Percentiles rank a stretch among this genome's conserved stretches.
phyloP scores from a whole-genome alignment of 2,797 vertebrate genomes.

The Oreonectes daqikongensis region DNA sequence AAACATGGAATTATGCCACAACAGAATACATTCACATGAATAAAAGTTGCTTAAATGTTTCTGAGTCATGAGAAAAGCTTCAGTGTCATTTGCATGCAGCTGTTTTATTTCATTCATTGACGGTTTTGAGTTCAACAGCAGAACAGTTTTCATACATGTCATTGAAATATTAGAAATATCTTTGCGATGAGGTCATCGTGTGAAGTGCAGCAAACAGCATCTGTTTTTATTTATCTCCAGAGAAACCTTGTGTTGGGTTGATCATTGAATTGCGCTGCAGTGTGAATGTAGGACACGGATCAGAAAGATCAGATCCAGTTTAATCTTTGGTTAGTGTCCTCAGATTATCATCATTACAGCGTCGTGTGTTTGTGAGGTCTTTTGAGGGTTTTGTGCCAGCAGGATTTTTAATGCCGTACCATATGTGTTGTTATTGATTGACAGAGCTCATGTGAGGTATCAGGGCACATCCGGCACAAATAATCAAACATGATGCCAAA shows the following conservation, averaged over 20 bases:
- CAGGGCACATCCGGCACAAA: neutral
- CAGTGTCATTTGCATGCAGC: neutral
- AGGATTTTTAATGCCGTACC: too few species aligned
- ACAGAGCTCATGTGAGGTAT: neutral
- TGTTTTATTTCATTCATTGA: too few species aligned
- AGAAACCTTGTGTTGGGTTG: conserved; percentile 8
- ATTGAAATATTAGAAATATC: conserved; percentile 11
- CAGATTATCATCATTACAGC: neutral
- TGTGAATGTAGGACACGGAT: conserved; percentile 1
- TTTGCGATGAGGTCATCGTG: conserved; percentile 22
- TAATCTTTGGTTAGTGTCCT: neutral
- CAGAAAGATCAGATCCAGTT: conserved; percentile 1
- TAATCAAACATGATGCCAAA: neutral
- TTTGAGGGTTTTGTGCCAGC: neutral
- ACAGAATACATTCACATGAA: too few species aligned
- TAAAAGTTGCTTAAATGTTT: neutral
- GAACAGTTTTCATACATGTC: neutral
- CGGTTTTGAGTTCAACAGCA: too few species aligned
- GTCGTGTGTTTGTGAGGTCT: too few species aligned
- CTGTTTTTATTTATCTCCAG: conserved; percentile 28
- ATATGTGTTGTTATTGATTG: neutral
- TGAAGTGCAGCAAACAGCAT: neutral
- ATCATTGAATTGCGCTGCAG: neutral
- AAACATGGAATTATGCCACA: too few species aligned
- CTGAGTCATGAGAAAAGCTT: neutral